These are phyloP conservation scores for Dicranocentrus wangi DNA, from an alignment of 2,888 invertebrate genomes.

Conservation along the genomic window DNA sequence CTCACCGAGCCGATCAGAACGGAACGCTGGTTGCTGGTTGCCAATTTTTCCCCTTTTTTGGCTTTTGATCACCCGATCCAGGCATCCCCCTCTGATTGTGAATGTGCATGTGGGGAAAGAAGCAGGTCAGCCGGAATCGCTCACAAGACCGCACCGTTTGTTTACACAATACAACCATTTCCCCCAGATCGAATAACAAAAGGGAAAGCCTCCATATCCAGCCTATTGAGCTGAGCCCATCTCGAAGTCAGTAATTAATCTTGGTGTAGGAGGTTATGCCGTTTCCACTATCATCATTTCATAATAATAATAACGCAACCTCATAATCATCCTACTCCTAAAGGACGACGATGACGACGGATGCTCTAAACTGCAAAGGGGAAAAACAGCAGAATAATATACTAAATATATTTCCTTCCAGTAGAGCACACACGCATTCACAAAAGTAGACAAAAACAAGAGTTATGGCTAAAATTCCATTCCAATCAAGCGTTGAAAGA, in stretches of 20 bases:
- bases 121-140: conserved; percentile 39
- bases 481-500: conserved; percentile 41
- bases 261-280: conserved; percentile 25
- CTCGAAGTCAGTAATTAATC: conserved; percentile 43
- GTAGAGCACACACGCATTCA: neutral
- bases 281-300: conserved; percentile 28
- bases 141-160: conserved; percentile 15
- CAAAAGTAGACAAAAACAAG: conserved; percentile 18
- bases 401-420: neutral
- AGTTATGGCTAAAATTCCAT: conserved; percentile 45
- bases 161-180: conserved; percentile 13
- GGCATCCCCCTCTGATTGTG: neutral
- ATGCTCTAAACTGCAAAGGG: neutral
- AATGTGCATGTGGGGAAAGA: conserved; percentile 25
- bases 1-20: neutral
- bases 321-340: neutral
- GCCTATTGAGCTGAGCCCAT: neutral
- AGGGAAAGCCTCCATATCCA: neutral
- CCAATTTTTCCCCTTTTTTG: conserved; percentile 41
- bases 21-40: conserved; percentile 35
- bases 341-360: neutral
- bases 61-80: conserved; percentile 39
- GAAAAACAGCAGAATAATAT: no score
- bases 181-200: conserved; percentile 25
- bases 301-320: conserved; percentile 1